These are phyloP conservation scores for Cairina moschata DNA, from an alignment of 2,113 vertebrate genomes.

Conservation along the genomic window DNA sequence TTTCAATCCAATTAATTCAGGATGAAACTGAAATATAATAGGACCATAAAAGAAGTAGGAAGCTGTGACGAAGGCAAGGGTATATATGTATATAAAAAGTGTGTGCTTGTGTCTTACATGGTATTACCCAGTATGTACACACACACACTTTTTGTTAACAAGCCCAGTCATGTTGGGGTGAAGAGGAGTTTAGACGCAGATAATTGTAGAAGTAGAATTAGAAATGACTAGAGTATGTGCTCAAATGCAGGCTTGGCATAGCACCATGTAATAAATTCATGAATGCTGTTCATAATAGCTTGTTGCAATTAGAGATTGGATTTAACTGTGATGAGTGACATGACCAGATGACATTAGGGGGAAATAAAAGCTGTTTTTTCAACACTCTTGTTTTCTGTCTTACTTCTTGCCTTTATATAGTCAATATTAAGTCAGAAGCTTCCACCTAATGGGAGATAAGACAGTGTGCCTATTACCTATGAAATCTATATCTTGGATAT, in stretches of 20 bases:
- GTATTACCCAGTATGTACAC: background rate
- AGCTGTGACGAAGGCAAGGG: background rate
- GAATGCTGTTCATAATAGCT: background rate
- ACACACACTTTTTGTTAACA: background rate
- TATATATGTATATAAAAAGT: background rate
- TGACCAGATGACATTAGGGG: slow-evolving; percentile 4
- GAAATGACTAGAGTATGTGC: background rate
- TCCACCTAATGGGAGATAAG: background rate
- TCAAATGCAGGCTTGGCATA: background rate
- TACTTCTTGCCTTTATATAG: background rate
- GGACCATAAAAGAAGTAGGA: background rate
- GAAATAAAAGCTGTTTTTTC: slow-evolving; percentile 47
- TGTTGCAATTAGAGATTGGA: slow-evolving; percentile 2
- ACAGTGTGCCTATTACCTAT: background rate
- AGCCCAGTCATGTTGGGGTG: background rate
- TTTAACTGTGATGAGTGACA: background rate
- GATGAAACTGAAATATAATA: background rate
- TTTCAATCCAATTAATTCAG: background rate
- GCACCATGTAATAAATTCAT: background rate
- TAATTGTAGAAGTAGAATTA: background rate
- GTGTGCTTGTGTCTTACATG: background rate
- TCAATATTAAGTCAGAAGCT: slow-evolving; percentile 32
- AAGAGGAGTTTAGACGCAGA: background rate
- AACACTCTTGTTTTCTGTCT: background rate
- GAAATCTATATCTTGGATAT: background rate